These are phyloP conservation scores for Podarcis cretensis DNA, from an alignment of 2,113 vertebrate genomes.

Conservation along the genomic window DNA sequence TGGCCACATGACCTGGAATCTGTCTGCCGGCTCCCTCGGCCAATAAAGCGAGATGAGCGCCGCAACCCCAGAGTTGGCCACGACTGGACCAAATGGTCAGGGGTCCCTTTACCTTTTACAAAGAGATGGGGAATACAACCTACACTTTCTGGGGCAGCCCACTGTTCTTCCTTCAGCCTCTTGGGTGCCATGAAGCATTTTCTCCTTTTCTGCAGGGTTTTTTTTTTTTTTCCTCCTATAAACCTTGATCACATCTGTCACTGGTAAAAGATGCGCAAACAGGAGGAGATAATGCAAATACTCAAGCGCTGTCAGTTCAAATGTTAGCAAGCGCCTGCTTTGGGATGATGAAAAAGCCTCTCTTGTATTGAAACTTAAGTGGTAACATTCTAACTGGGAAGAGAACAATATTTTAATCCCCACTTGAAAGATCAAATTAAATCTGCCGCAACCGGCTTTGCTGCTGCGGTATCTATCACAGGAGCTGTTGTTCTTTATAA, in stretches of 20 bases:
- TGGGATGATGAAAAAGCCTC: slow-evolving; percentile 60
- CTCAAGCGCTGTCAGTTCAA: slow-evolving; percentile 60
- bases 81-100: too few species aligned
- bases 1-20: too few species aligned
- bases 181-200: not conserved
- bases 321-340: slow-evolving; percentile 7
- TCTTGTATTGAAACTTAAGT: slow-evolving; percentile 63
- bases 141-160: slow-evolving; percentile 16
- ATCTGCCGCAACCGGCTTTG: slow-evolving; percentile 55
- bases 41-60: too few species aligned
- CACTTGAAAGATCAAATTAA: slow-evolving; percentile 72
- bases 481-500: not conserved
- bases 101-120: too few species aligned
- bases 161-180: slow-evolving; percentile 11
- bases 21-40: too few species aligned
- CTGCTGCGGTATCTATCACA: slow-evolving; percentile 60
- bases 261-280: slow-evolving; percentile 53
- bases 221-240: slow-evolving; percentile 46
- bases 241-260: slow-evolving; percentile 52
- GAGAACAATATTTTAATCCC: slow-evolving; percentile 72
- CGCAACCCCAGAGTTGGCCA: too few species aligned
- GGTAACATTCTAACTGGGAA: slow-evolving; percentile 60
- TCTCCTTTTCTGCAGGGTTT: slow-evolving; percentile 38
- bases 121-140: not conserved
- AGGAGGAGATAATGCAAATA: slow-evolving; percentile 68